A percentile compares a stretch with the other conserved stretches of the same genome.
These are phyloP conservation scores for Poliocrania exsul DNA, from an alignment of 2,797 vertebrate species.

Conservation along the genomic window DNA sequence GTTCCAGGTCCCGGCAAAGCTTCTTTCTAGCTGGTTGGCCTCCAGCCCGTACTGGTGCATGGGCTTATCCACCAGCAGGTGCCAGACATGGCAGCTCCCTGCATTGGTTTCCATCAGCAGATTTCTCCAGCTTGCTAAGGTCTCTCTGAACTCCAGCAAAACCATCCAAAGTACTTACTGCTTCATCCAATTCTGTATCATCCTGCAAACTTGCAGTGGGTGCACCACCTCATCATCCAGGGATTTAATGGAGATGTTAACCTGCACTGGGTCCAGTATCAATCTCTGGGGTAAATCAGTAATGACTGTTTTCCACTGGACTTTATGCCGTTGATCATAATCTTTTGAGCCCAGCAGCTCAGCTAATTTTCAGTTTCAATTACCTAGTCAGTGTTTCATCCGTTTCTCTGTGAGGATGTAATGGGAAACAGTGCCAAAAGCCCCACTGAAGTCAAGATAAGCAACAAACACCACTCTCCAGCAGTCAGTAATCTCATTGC, in stretches of 20 bases:
- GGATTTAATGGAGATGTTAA: not conserved
- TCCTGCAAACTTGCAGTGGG: not conserved
- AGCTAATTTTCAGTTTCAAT: not conserved
- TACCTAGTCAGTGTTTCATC: not conserved
- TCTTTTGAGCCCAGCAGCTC: not conserved
- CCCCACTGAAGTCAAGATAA: not conserved
- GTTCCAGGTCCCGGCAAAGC: not conserved
- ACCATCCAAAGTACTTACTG: accelerated
- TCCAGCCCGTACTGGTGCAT: accelerated
- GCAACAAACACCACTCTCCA: not conserved
- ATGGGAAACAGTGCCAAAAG: not conserved
- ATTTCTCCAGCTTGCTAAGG: not conserved
- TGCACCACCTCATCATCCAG: not conserved
- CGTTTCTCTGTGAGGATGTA: not conserved
- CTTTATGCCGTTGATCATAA: not conserved
- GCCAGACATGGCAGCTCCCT: not conserved
- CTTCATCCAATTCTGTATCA: not conserved
- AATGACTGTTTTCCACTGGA: not conserved
- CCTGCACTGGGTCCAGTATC: not conserved
- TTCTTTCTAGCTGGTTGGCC: accelerated
- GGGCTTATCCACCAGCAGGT: not conserved
- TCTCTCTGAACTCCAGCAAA: not conserved
- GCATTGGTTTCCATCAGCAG: accelerated
- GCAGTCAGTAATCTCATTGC: not conserved
- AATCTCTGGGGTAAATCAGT: not conserved